Percentiles rank a stretch among this genome's conserved stretches.
phyloP scores from a whole-genome alignment of 2,888 invertebrate species.

The Griposia aprilina region DNA sequence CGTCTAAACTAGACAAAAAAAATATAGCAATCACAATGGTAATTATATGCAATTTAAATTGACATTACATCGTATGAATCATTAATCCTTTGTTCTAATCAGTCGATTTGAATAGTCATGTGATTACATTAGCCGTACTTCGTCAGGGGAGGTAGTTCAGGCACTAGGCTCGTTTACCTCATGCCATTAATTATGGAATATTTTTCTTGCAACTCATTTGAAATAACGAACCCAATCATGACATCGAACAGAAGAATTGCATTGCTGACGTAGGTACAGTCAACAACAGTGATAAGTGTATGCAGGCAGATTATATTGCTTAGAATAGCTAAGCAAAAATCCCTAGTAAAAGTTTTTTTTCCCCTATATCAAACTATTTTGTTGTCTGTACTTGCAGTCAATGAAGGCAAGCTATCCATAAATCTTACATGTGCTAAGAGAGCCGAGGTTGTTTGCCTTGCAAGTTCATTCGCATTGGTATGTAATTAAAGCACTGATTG shows the following conservation, averaged over 20 bases:
- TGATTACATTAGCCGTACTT: slow-evolving; percentile 42
- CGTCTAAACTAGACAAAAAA: slow-evolving; percentile 13
- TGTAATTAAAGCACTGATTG: slow-evolving; percentile 45
- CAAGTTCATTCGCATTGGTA: slow-evolving; percentile 71
- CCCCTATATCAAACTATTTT: not conserved
- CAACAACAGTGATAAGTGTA: not conserved
- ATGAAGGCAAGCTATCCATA: slow-evolving; percentile 33
- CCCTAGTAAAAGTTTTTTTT: not conserved
- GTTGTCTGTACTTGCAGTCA: slow-evolving; percentile 3
- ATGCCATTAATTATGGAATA: slow-evolving; percentile 34
- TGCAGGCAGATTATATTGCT: not conserved
- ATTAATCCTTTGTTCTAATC: slow-evolving; percentile 55
- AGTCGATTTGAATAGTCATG: slow-evolving; percentile 52
- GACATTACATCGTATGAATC: slow-evolving; percentile 44
- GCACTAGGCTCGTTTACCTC: slow-evolving; percentile 39
- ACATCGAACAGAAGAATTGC: slow-evolving; percentile 18
- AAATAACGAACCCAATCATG: slow-evolving; percentile 46
- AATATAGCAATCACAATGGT: slow-evolving; percentile 39
- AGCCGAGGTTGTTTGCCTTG: slow-evolving; percentile 65
- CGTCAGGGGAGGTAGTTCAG: slow-evolving; percentile 21
- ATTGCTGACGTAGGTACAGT: slow-evolving; percentile 2
- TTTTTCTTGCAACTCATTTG: slow-evolving; percentile 58
- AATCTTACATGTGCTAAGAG: slow-evolving; percentile 48
- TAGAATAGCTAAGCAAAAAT: not conserved
- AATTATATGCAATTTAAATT: slow-evolving; percentile 54